Percentiles rank a stretch among this genome's conserved stretches.
These are phyloP conservation scores for Chrysopilus asiliformis DNA, from an alignment of 2,888 invertebrate species.

Conservation along the genomic window DNA sequence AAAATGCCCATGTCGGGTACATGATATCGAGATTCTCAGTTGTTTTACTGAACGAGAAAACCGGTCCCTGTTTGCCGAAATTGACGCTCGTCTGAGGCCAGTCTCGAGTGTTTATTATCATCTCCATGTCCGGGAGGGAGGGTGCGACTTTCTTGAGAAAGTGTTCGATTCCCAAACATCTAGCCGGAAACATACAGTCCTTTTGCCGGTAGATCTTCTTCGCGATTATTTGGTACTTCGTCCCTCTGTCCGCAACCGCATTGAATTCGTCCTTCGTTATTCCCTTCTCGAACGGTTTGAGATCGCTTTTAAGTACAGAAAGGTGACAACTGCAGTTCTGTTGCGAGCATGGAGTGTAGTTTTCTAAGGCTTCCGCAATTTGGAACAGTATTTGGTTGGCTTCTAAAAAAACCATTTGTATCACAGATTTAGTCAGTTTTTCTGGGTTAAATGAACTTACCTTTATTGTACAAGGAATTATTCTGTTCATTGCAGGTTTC, in stretches of 20 bases:
- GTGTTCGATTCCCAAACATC: constrained; percentile 84
- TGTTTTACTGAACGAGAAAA: constrained; percentile 93
- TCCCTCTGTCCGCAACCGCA: constrained; percentile 41
- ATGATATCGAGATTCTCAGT: constrained; percentile 75
- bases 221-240: constrained; percentile 70
- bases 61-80: constrained; percentile 53
- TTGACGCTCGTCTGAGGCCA: constrained; percentile 73
- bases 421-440: no score
- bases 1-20: constrained; percentile 96
- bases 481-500: no score
- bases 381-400: not conserved
- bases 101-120: constrained; percentile 80
- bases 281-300: constrained; percentile 53
- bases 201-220: constrained; percentile 68
- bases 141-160: constrained; percentile 58
- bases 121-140: constrained; percentile 67
- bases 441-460: no score
- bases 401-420: not conserved
- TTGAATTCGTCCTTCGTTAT: constrained; percentile 54
- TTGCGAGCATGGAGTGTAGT: constrained; percentile 34
- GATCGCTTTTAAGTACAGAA: constrained; percentile 51
- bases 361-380: constrained; percentile 39
- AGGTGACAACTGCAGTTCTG: constrained; percentile 50
- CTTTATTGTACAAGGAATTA: no score
- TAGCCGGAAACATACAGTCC: constrained; percentile 82